Base-by-base conservation (phyloP, 2,888 invertebrate genomes). In the Drosophila macrospina region DNA sequence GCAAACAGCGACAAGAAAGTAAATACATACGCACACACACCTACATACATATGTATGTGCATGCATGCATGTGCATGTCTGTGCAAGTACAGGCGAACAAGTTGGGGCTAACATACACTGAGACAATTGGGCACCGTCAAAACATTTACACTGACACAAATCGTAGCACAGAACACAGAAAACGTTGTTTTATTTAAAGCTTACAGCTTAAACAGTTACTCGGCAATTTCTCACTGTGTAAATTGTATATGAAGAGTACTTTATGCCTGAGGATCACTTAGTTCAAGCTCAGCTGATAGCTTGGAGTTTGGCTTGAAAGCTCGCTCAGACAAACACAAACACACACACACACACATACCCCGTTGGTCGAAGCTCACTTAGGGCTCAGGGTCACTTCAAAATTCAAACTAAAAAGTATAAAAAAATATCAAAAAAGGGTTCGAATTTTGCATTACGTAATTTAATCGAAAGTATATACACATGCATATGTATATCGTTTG, bases 281-380 rank as follows among this genome's bases (percentile, higher is more conserved):
- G 74, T 73, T 74, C 78, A 78, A 78, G 56, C 74, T 74, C 78
- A 75, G 75, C 78, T 78, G 75, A 75, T 75, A 64, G 50, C 63
- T 78, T 48, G 36, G 36, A 63, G 56, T 42, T 63, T 59, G 34
- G 54, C 76, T 34, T 57, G 44, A 67, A 73, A 74, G 74, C 73
- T 59, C 20, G 20, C 20, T 55, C 37, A 37, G 10, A 13, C 16
- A 8, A 15, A 39, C 39, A 37, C 13, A n/a, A n/a, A 37, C 15
- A 34, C 50, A 34, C 26, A 41, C 57, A 37, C 56, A 60, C 41
- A 52, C 44, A 36, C 48, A 36, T 45, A 30, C 44, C 45, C 41
- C 1, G 3, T 20, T 20, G 20, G 20, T 20, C 28, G 20, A 26
- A 42, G 56, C 37, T 32, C 55, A 72, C 51, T 57, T 72, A 54